phyloP scores from a whole-genome alignment of 2,797 vertebrate genomes.

The Sebastes minor region DNA sequence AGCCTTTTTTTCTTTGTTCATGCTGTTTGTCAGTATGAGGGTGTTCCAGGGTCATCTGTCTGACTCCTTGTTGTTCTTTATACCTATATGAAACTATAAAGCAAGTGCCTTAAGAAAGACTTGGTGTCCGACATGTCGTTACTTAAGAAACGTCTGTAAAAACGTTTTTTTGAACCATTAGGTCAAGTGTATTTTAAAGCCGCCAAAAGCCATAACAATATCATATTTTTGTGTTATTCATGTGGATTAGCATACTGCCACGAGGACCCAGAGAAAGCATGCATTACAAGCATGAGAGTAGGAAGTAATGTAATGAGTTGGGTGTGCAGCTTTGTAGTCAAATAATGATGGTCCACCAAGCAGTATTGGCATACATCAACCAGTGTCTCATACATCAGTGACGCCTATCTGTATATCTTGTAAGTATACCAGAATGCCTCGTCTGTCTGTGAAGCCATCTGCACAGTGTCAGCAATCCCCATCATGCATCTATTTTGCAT shows the following conservation, averaged over 20 bases:
- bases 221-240: neutral
- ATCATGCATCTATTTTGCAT: conserved; percentile 27
- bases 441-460: conserved; percentile 26
- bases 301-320: neutral
- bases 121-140: neutral
- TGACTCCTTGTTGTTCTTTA: conserved; percentile 12
- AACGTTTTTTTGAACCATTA: neutral
- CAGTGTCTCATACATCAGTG: conserved; percentile 13
- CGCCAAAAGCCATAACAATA: neutral
- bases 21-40: conserved; percentile 7
- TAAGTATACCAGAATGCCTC: conserved; percentile 9
- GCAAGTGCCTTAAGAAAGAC: neutral
- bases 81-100: neutral
- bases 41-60: neutral
- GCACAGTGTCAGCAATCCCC: conserved; percentile 18
- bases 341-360: conserved; percentile 11
- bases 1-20: conserved; percentile 6
- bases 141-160: neutral
- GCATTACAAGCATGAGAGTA: neutral
- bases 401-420: conserved; percentile 13
- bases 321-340: conserved; percentile 10
- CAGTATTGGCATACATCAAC: conserved; percentile 18
- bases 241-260: neutral
- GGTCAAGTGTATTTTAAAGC: neutral
- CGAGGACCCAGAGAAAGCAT: neutral